Conservation (phyloP, 2,888 invertebrate genomes). For the Parthenolecanium corni region DNA sequence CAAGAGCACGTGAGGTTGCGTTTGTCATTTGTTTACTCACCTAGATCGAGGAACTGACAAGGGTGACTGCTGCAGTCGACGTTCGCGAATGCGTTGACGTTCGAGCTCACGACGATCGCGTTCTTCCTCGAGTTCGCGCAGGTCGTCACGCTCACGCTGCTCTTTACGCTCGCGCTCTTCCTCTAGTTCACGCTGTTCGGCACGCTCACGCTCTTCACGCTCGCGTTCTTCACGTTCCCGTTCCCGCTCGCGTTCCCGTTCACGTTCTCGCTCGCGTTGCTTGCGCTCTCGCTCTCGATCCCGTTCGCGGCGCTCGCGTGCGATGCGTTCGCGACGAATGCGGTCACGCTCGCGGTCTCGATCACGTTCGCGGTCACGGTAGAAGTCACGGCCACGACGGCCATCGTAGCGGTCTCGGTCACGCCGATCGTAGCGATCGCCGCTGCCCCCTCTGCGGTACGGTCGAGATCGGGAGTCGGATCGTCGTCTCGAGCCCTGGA, state of each 20-base stretch:
- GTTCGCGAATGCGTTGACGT: constrained; percentile 18
- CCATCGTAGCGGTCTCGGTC: constrained; percentile 7
- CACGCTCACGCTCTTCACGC: constrained; percentile 34
- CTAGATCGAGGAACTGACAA: constrained; percentile 3
- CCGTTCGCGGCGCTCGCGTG: constrained; percentile 33
- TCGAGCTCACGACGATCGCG: constrained; percentile 32
- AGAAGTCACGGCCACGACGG: constrained; percentile 20
- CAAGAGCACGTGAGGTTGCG: too few species aligned
- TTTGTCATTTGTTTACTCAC: background rate
- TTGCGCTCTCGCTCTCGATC: constrained; percentile 30
- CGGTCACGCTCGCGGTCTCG: constrained; percentile 35
- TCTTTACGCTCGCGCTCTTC: constrained; percentile 26
- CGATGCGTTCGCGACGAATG: constrained; percentile 35
- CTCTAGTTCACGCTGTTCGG: constrained; percentile 32
- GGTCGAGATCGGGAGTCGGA: constrained; percentile 28
- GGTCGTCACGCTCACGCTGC: constrained; percentile 30
- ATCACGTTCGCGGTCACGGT: constrained; percentile 38
- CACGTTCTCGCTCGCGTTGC: constrained; percentile 30
- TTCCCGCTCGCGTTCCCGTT: constrained; percentile 25
- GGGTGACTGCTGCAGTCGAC: constrained; percentile 9
- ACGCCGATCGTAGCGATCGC: constrained; percentile 18
- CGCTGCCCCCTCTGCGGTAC: constrained; percentile 25
- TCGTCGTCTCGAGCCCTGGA: constrained; percentile 25
- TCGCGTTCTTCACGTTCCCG: constrained; percentile 33
- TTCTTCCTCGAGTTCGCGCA: constrained; percentile 24